These are phyloP conservation scores for Gallirallus australis DNA, from an alignment of 2,797 vertebrate genomes.

Conservation along the genomic window DNA sequence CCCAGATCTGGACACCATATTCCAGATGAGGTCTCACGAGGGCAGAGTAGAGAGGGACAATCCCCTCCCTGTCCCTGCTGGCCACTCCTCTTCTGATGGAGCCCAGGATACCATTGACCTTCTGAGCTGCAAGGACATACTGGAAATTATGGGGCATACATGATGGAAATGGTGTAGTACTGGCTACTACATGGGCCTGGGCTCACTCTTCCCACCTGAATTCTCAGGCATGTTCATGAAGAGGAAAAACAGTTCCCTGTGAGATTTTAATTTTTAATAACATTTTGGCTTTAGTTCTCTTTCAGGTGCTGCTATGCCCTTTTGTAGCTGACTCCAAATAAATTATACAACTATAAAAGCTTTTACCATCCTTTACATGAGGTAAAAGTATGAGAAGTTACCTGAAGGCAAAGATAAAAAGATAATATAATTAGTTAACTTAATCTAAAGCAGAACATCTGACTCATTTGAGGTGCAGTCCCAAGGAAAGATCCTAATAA, in stretches of 20 bases:
- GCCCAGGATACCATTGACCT: too few relatives aligned
- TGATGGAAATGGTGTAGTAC: background rate
- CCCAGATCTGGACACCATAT: too few relatives aligned
- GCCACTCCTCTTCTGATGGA: too few relatives aligned
- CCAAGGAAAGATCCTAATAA: conserved; percentile 24
- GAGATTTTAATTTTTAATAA: conserved; percentile 57
- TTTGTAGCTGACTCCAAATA: conserved; percentile 57
- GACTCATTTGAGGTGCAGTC: conserved; percentile 33
- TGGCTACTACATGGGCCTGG: background rate
- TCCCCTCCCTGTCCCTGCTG: too few relatives aligned
- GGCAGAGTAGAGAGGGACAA: too few relatives aligned
- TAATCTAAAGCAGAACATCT: conserved; percentile 41
- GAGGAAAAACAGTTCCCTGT: background rate
- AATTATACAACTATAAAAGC: conserved; percentile 51
- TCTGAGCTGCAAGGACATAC: too few relatives aligned
- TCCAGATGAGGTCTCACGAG: too few relatives aligned
- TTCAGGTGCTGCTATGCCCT: conserved; percentile 52
- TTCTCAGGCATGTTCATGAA: background rate
- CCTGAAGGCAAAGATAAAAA: conserved; percentile 57
- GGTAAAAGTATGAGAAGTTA: conserved; percentile 31
- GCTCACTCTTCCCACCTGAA: background rate
- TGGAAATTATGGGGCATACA: too few relatives aligned
- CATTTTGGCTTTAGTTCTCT: conserved; percentile 43
- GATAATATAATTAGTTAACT: conserved; percentile 59
- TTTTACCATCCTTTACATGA: conserved; percentile 39